These are phyloP conservation scores for Pedionomus torquatus DNA, from an alignment of 2,113 vertebrate genomes.

Conservation along the genomic window DNA sequence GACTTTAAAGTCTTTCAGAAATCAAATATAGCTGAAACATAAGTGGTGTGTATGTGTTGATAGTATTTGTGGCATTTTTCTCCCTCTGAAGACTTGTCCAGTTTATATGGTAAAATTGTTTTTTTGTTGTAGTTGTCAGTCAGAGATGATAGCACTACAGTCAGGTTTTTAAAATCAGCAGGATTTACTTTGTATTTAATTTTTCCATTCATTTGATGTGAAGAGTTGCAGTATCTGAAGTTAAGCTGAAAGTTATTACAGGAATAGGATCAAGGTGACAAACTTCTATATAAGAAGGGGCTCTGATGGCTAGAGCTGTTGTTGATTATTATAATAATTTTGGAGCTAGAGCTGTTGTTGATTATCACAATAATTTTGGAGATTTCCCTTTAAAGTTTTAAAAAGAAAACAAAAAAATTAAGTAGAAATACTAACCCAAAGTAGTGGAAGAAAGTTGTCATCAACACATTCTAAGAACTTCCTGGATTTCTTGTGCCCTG, in stretches of 20 bases:
- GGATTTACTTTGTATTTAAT: not conserved
- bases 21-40: not conserved
- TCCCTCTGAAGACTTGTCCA: not conserved
- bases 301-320: not conserved
- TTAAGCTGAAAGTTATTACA: not conserved
- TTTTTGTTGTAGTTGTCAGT: not conserved
- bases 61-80: not conserved
- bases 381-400: not conserved
- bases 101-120: not conserved
- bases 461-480: too few species aligned
- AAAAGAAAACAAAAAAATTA: not conserved
- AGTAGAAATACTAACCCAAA: not conserved
- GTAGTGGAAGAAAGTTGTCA: too few species aligned
- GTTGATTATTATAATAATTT: not conserved
- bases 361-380: not conserved
- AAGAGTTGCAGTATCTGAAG: not conserved
- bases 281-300: not conserved
- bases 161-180: not conserved
- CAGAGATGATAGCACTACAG: not conserved
- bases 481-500: too few species aligned
- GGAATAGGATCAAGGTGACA: not conserved
- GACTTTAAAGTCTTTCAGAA: not conserved
- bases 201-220: not conserved
- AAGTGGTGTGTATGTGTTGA: not conserved
- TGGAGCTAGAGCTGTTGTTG: too few species aligned